These are phyloP conservation scores for Cyprinodon brontotheroides DNA, from an alignment of 2,113 vertebrate species.

Conservation along the genomic window DNA sequence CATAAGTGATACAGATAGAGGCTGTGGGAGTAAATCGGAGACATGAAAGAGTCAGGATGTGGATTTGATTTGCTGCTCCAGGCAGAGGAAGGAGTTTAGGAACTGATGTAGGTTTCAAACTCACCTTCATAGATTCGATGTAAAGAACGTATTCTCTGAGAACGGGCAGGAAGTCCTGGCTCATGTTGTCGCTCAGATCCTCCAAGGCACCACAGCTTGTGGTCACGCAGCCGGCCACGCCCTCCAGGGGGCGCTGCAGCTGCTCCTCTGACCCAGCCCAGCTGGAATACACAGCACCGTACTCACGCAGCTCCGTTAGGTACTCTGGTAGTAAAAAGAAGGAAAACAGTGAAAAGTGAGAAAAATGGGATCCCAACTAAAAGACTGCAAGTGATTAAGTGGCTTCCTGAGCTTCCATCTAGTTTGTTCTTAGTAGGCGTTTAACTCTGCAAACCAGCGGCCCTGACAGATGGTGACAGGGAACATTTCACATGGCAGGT, in stretches of 20 bases:
- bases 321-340: conserved; percentile 81
- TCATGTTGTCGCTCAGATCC: conserved; percentile 91
- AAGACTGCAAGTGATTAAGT: background rate
- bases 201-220: conserved; percentile 88
- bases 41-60: too few relatives aligned
- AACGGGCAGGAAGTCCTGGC: conserved; percentile 93
- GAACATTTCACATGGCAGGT: conserved; percentile 30
- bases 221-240: conserved; percentile 86
- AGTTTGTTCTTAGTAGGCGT: conserved; percentile 8
- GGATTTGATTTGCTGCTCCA: too few relatives aligned
- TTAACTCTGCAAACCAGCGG: background rate
- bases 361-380: background rate
- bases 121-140: conserved; percentile 96
- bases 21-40: too few relatives aligned
- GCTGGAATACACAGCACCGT: conserved; percentile 89
- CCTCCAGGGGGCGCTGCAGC: conserved; percentile 88
- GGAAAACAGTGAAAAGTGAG: background rate
- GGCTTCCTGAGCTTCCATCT: conserved; percentile 13
- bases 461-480: conserved; percentile 27
- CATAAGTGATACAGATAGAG: too few relatives aligned
- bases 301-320: conserved; percentile 91
- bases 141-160: conserved; percentile 95
- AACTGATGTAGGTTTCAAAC: background rate
- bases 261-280: conserved; percentile 89
- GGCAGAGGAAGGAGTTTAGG: too few relatives aligned